Evolutionary conservation across 2,113 vertebrate species (phyloP).

Genomic region (Melanostigma gelatinosum): DNA sequence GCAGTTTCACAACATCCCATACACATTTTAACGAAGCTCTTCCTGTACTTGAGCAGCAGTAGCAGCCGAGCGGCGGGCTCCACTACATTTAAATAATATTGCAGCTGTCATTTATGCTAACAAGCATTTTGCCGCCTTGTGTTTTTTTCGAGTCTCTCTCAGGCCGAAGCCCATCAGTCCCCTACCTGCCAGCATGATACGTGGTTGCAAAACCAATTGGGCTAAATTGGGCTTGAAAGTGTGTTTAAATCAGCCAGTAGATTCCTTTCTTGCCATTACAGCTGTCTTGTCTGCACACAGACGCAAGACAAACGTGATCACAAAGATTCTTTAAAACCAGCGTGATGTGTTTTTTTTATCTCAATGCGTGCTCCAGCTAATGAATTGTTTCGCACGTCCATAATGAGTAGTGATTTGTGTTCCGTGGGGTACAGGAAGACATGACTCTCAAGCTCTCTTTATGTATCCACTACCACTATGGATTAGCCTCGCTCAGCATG

Average conservation of each 20-base stretch:
- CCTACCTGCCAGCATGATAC: conserved; percentile 61
- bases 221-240: conserved; percentile 54
- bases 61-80: conserved; percentile 36
- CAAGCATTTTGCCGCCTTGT: conserved; percentile 60
- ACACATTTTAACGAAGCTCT: conserved; percentile 22
- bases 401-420: conserved; percentile 72
- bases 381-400: conserved; percentile 68
- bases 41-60: conserved; percentile 20
- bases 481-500: conserved; percentile 73
- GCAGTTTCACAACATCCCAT: neutral
- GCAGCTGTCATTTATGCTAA: conserved; percentile 74
- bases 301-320: conserved; percentile 41
- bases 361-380: conserved; percentile 50
- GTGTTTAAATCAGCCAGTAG: conserved; percentile 47
- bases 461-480: conserved; percentile 71
- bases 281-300: conserved; percentile 19
- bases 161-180: conserved; percentile 48
- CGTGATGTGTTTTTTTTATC: conserved; percentile 50
- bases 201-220: conserved; percentile 53
- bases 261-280: conserved; percentile 35
- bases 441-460: conserved; percentile 67
- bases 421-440: conserved; percentile 63
- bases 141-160: conserved; percentile 41
- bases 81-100: conserved; percentile 63
- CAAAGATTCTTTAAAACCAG: conserved; percentile 37